Evolutionary conservation across 2,113 vertebrate genomes (phyloP).

Genomic region (Chlamydotis undulata): DNA sequence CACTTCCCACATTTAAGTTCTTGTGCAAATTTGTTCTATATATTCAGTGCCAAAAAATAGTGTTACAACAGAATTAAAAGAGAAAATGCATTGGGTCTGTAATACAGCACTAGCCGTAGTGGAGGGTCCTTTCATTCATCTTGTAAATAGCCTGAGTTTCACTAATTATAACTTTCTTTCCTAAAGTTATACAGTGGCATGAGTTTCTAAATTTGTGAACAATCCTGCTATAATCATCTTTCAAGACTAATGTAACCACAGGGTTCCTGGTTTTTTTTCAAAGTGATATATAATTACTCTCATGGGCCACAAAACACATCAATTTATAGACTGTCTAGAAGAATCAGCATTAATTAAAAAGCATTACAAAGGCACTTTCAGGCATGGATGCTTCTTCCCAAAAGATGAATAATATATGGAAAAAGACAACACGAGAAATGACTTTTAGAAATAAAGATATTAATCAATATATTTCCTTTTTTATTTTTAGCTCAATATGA

Average conservation of each 20-base stretch:
- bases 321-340: not conserved
- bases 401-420: constrained; percentile 2
- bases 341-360: constrained; percentile 1
- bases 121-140: not conserved
- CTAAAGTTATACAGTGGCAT: not conserved
- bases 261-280: not conserved
- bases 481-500: constrained; percentile 36
- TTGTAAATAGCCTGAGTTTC: not conserved
- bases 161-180: not conserved
- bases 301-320: not conserved
- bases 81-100: not conserved
- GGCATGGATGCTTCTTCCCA: not conserved
- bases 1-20: not conserved
- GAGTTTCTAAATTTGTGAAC: not conserved
- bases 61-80: not conserved
- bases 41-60: not conserved
- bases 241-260: not conserved
- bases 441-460: not conserved
- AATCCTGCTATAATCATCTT: not conserved
- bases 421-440: constrained; percentile 13
- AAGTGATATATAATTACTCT: not conserved
- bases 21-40: not conserved
- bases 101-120: not conserved
- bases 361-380: not conserved
- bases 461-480: not conserved